Evolutionary conservation across 2,888 invertebrate genomes (phyloP), one percentile per base, ranked within the genome.

Genomic region (Noctua fimbriata): DNA sequence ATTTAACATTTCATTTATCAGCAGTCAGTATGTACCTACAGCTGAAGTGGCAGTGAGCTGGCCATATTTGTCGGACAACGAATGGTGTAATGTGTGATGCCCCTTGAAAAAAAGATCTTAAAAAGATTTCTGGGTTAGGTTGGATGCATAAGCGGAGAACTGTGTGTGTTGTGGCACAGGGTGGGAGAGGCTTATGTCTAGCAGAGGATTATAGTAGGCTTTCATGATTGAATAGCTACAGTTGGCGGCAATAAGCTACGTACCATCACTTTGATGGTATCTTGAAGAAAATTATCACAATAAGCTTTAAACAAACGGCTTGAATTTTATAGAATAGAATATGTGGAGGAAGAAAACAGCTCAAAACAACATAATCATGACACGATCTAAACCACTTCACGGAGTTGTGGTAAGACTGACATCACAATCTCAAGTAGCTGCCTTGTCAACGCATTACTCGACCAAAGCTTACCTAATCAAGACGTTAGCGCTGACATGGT

Each of bases 391-490:
- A 36, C 65, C 3, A 5, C 21, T 1, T n/a, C n/a, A n/a, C 18
- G 18, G 32, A 36, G 10, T 49, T 58, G 49, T 60, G 55, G n/a
- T 55, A 41, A 49, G n/a, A 69, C 44, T 73, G 83, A 60, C 69
- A 47, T 60, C n/a, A 60, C 70, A 81, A 80, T 75, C 65, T 65
- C 44, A 75, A 65, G 72, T 28, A 58, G 55, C 12, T 32, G n/a
- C 47, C 28, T 58, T 79, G 58, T 69, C 49, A 73, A 21, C 74
- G 44, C 44, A 16, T 63, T n/a, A 41, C 32, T 47, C 21, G 12
- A 63, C 65, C 44, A 18, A 65, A 60, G 65, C 65, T 76, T 70
- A 66, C 32, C 58, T 60, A 70, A 76, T 83, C 83, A 85, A 81
- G 73, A 60, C 44, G 72, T 66, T 66, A 52, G n/a, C 28, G 28